Percentiles rank a stretch among this genome's conserved stretches.
Conservation (phyloP, 2,113 vertebrate species). For the Syrrhaptes paradoxus region DNA sequence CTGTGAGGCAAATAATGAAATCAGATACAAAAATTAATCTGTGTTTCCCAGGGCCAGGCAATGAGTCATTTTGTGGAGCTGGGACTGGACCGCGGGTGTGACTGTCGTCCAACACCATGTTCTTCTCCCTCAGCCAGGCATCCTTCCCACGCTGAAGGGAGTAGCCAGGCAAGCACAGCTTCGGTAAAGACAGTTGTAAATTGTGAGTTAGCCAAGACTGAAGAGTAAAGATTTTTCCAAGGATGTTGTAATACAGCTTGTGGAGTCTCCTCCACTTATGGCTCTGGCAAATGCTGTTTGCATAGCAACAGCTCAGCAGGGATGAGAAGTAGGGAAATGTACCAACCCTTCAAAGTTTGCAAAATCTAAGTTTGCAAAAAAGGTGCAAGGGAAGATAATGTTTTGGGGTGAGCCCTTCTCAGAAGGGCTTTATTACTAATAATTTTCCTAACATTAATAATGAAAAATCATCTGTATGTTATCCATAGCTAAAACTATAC, state of each 20-base stretch:
- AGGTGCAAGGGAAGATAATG: accelerated
- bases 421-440: not conserved
- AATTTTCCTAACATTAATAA: not conserved
- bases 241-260: not conserved
- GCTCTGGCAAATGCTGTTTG: not conserved
- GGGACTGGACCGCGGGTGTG: not conserved
- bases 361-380: not conserved
- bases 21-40: not conserved
- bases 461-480: not conserved
- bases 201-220: not conserved
- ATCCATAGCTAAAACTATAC: not conserved
- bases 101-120: accelerated
- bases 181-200: not conserved
- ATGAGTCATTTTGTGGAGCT: not conserved
- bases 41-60: not conserved
- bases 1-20: not conserved
- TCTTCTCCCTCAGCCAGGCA: not conserved
- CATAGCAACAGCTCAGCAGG: not conserved
- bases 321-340: accelerated
- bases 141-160: not conserved
- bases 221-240: not conserved
- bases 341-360: not conserved
- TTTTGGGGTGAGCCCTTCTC: not conserved
- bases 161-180: not conserved
- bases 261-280: not conserved